Conservation (phyloP, 2,888 invertebrate species). For the Herminia tarsipennalis region DNA sequence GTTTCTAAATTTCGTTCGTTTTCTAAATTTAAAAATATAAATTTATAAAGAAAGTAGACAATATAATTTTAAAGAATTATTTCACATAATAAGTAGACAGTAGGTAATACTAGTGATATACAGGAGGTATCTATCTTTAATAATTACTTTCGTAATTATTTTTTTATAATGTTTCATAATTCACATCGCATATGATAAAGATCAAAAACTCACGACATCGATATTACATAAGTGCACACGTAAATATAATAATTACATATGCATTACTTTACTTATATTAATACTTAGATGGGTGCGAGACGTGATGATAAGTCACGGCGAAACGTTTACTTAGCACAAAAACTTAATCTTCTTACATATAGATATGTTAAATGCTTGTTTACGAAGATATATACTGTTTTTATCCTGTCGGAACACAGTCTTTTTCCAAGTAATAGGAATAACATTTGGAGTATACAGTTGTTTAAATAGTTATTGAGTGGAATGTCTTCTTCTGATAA, state of each 20-base stretch:
- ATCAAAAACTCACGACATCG: conserved; percentile 4
- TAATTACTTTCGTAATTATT: conserved; percentile 18
- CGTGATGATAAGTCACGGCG: conserved; percentile 45
- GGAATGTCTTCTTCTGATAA: no score
- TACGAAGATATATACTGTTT: not conserved
- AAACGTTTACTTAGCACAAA: conserved; percentile 28
- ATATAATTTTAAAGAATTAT: no score
- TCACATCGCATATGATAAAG: conserved; percentile 2
- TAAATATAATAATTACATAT: conserved; percentile 19
- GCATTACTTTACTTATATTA: conserved; percentile 27
- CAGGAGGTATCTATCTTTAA: not conserved
- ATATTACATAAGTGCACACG: conserved; percentile 18
- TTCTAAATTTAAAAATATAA: no score
- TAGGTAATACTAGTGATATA: not conserved
- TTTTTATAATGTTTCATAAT: conserved; percentile 19
- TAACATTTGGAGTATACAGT: no score
- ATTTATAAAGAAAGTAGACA: no score
- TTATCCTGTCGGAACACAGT: no score
- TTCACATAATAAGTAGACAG: no score
- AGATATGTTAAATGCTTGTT: not conserved
- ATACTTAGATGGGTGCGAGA: conserved; percentile 16
- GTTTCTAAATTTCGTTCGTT: no score
- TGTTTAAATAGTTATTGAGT: no score
- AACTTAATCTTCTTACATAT: conserved; percentile 17
- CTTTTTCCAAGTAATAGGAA: no score